Conservation (phyloP, 2,113 vertebrate genomes). For the Trematocara stigmaticum region DNA sequence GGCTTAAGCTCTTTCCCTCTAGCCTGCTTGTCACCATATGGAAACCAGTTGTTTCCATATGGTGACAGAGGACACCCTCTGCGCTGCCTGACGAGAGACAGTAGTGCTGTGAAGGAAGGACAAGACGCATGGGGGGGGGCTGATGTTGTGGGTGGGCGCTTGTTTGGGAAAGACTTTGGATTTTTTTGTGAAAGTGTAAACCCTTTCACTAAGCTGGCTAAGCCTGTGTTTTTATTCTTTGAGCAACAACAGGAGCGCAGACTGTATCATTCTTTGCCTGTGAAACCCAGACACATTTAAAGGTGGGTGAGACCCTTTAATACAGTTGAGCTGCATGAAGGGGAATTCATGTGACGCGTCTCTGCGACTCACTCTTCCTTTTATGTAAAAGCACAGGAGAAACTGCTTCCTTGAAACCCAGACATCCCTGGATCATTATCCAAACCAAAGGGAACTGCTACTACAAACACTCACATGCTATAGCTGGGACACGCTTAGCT, state of each 20-base stretch:
- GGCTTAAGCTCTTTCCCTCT: not conserved
- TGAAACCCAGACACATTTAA: slow-evolving; percentile 7
- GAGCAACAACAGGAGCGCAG: slow-evolving; percentile 12
- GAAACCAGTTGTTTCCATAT: slow-evolving; percentile 45
- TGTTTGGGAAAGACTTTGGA: slow-evolving; percentile 25
- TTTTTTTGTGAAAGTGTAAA: slow-evolving; percentile 31
- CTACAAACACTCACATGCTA: slow-evolving; percentile 37
- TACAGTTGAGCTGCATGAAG: not conserved
- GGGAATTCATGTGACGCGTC: not conserved
- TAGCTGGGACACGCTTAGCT: not conserved
- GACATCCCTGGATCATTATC: slow-evolving; percentile 13
- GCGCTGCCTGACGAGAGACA: slow-evolving; percentile 5
- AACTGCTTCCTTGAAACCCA: not conserved
- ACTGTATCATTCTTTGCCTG: not conserved
- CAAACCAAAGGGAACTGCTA: not conserved
- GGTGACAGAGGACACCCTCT: slow-evolving; percentile 8
- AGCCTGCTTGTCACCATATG: slow-evolving; percentile 28
- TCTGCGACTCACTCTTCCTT: not conserved
- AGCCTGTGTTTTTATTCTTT: slow-evolving; percentile 35
- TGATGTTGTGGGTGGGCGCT: not conserved
- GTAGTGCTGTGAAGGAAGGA: not conserved
- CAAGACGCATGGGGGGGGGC: not conserved
- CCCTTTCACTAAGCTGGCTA: slow-evolving; percentile 24
- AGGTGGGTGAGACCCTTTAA: not conserved
- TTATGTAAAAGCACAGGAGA: not conserved